Conservation (phyloP, 2,888 invertebrate genomes). For the Caenorhabditis sulstoni region DNA sequence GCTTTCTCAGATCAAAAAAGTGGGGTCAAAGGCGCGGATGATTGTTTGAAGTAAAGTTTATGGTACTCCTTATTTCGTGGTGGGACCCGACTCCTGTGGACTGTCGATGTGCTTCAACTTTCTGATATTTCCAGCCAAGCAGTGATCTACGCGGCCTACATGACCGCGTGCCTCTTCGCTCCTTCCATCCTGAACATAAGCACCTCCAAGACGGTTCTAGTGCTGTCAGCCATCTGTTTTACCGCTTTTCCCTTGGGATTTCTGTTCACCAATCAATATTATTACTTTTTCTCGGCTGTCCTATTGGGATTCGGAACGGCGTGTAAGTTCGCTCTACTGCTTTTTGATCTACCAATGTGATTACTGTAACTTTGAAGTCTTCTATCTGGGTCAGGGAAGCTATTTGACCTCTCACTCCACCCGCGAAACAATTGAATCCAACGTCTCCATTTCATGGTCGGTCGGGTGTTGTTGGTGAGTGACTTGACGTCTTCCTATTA, state of each 20-base stretch:
- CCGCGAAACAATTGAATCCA: conserved; percentile 63
- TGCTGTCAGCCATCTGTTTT: conserved; percentile 50
- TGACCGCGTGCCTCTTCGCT: conserved; percentile 52
- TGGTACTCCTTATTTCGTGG: no score
- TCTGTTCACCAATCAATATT: conserved; percentile 63
- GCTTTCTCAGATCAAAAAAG: no score
- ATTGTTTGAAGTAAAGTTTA: no score
- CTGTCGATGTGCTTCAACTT: no score
- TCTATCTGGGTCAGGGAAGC: conserved; percentile 63
- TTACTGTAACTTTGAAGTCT: conserved; percentile 52
- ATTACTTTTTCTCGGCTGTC: conserved; percentile 58
- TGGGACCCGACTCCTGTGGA: no score
- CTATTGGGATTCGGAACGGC: conserved; percentile 63
- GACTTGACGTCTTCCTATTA: no score
- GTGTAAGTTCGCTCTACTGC: conserved; percentile 43
- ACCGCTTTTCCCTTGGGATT: conserved; percentile 60
- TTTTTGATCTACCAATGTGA: background rate
- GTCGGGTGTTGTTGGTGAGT: conserved; percentile 53
- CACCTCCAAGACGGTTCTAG: conserved; percentile 51
- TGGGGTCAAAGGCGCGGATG: no score
- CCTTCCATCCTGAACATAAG: conserved; percentile 57
- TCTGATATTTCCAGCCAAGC: conserved; percentile 62
- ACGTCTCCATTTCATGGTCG: conserved; percentile 63
- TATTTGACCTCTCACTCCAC: conserved; percentile 66
- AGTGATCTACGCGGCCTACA: conserved; percentile 52